These are phyloP conservation scores for Hesperophylax magnus DNA, from an alignment of 1,140 invertebrate species.

Conservation along the genomic window DNA sequence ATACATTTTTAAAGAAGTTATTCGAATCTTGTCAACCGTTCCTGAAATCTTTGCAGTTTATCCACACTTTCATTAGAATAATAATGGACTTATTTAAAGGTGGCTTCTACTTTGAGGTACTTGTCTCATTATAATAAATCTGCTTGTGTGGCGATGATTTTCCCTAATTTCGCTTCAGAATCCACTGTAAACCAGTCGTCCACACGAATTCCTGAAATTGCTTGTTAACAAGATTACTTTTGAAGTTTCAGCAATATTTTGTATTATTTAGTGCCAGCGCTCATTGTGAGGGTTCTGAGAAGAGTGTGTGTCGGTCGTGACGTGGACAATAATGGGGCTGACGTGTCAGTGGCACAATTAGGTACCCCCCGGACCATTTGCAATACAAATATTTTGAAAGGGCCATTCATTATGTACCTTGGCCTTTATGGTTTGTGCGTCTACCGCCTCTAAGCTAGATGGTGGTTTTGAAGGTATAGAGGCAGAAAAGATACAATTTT, in stretches of 20 bases:
- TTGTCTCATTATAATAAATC: too few relatives aligned
- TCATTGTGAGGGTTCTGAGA: constrained; percentile 36
- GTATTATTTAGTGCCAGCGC: background rate
- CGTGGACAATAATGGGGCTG: constrained; percentile 19
- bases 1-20: too few relatives aligned
- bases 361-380: constrained; percentile 18
- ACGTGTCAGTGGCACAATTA: constrained; percentile 24
- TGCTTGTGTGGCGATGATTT: too few relatives aligned
- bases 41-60: too few relatives aligned
- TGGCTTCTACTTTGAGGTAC: too few relatives aligned
- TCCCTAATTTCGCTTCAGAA: too few relatives aligned
- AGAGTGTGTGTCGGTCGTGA: constrained; percentile 37
- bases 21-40: too few relatives aligned
- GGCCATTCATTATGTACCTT: constrained; percentile 34
- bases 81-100: too few relatives aligned
- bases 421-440: constrained; percentile 18
- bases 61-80: too few relatives aligned
- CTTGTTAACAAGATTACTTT: constrained; percentile 19
- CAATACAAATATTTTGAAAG: constrained; percentile 56
- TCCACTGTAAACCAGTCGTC: too few relatives aligned
- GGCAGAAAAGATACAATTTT: background rate
- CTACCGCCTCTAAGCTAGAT: background rate
- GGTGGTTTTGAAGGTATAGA: background rate
- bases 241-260: background rate
- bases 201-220: background rate